Percentiles rank a stretch among this genome's conserved stretches.
These are phyloP conservation scores for Pelodiscus sinensis DNA, from an alignment of 2,113 vertebrate genomes.

Conservation along the genomic window DNA sequence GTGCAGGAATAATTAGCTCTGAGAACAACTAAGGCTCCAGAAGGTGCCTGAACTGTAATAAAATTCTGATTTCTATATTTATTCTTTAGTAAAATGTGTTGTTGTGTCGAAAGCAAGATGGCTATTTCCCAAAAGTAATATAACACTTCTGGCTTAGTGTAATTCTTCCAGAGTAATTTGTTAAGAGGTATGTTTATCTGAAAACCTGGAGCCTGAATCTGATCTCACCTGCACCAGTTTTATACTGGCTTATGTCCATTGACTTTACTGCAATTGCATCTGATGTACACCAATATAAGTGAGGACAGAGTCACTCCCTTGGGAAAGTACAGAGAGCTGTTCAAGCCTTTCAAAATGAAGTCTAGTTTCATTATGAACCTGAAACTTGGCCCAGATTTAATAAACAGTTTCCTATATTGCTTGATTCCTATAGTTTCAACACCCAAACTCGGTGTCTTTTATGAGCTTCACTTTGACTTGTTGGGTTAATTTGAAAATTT, in stretches of 20 bases:
- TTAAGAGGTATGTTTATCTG: background rate
- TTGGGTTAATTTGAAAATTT: background rate
- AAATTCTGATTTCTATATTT: background rate
- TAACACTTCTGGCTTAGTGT: background rate
- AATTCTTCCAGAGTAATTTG: background rate
- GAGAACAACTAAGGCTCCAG: background rate
- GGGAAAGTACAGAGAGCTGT: background rate
- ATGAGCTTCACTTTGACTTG: background rate
- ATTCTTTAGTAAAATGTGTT: conserved; percentile 2
- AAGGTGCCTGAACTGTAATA: background rate
- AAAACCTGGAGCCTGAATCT: background rate
- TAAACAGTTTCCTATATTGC: background rate
- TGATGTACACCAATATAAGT: background rate
- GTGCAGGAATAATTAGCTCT: background rate
- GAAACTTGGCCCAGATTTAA: background rate
- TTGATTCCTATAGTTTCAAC: background rate
- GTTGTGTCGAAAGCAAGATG: conserved; percentile 3
- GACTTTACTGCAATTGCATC: background rate
- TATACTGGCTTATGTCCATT: background rate
- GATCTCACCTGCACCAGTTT: background rate
- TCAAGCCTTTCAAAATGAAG: background rate
- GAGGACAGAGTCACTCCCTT: background rate
- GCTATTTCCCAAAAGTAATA: background rate
- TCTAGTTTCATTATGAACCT: background rate
- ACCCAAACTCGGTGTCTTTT: background rate